phyloP scores from a whole-genome alignment of 2,888 invertebrate genomes.

The Eugnorisma glareosa region DNA sequence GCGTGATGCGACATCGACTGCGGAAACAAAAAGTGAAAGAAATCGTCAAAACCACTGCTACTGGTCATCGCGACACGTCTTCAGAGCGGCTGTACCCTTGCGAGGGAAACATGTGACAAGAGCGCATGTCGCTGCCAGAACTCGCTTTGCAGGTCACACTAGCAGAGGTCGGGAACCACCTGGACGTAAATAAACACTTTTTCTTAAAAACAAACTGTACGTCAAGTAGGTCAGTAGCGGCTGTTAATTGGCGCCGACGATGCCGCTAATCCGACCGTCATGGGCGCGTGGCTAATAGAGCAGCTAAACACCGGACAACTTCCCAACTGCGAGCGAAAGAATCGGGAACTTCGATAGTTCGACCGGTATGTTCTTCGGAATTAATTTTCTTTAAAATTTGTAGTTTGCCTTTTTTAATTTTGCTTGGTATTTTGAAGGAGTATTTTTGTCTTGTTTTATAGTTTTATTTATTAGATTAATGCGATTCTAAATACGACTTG shows the following conservation, averaged over 20 bases:
- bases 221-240: slow-evolving; percentile 45
- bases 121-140: neutral
- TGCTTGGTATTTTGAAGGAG: slow-evolving; percentile 10
- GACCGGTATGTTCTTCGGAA: slow-evolving; percentile 2
- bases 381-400: slow-evolving; percentile 35
- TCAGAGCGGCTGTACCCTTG: neutral
- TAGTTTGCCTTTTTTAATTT: slow-evolving; percentile 24
- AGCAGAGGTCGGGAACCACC: neutral
- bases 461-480: neutral
- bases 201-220: slow-evolving; percentile 54
- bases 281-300: slow-evolving; percentile 60
- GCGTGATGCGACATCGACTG: neutral
- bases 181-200: slow-evolving; percentile 45
- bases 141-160: neutral
- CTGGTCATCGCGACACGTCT: neutral
- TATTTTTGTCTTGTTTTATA: slow-evolving; percentile 7
- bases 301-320: slow-evolving; percentile 60
- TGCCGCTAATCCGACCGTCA: slow-evolving; percentile 58
- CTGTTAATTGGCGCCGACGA: slow-evolving; percentile 63
- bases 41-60: neutral
- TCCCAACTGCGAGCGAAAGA: slow-evolving; percentile 50
- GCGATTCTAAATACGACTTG: too few species aligned
- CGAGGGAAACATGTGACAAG: neutral
- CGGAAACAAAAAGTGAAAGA: neutral
- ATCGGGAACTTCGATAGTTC: slow-evolving; percentile 54